Percentiles rank a stretch among this genome's conserved stretches.
phyloP scores from a whole-genome alignment of 1,140 invertebrate genomes.

The Steinernema feltiae region DNA sequence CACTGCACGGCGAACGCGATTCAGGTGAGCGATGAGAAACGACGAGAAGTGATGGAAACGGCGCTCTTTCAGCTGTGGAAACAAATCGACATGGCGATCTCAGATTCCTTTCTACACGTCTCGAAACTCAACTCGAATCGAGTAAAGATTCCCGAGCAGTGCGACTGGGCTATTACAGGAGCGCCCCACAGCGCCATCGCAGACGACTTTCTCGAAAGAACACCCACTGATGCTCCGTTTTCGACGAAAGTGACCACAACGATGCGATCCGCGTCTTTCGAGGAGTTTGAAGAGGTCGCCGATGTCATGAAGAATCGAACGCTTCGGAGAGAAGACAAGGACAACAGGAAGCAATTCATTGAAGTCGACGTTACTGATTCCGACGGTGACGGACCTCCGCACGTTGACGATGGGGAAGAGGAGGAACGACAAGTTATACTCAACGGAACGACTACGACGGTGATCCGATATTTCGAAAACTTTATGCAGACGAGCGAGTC shows the following conservation, averaged over 20 bases:
- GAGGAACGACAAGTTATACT: background rate
- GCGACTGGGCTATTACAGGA: conserved; percentile 1
- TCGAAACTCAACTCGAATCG: background rate
- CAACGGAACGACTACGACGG: background rate
- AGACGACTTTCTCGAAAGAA: no score
- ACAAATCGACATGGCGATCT: background rate
- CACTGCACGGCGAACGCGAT: background rate
- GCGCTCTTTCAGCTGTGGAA: background rate
- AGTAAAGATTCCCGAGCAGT: background rate
- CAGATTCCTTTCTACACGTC: background rate
- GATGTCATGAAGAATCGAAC: background rate
- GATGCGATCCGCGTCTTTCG: background rate
- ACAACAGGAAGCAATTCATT: background rate
- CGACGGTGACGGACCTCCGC: no score
- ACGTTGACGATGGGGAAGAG: background rate
- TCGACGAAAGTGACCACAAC: no score
- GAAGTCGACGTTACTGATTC: background rate
- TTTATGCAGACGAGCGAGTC: background rate
- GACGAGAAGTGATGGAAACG: background rate
- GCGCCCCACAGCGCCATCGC: background rate
- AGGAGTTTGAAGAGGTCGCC: background rate
- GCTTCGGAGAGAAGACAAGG: background rate
- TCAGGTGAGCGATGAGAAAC: background rate
- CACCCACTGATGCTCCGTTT: background rate
- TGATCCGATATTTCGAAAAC: background rate